Conservation (phyloP, 2,888 invertebrate genomes). For the Podotricha telesiphe region DNA sequence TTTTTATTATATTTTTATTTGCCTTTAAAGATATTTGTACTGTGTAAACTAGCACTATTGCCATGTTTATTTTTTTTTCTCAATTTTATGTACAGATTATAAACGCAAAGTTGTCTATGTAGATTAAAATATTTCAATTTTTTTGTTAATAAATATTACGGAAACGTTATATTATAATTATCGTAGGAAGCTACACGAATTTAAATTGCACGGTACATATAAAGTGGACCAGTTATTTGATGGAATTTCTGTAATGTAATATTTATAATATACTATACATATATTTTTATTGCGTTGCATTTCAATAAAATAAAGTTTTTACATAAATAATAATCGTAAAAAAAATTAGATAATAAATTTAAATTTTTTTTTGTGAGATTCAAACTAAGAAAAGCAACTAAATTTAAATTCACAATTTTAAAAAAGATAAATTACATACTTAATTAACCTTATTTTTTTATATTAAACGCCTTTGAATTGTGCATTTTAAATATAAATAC, state of each 20-base stretch:
- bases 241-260: not conserved
- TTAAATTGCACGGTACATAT: slow-evolving; percentile 34
- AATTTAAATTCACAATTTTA: too few relatives aligned
- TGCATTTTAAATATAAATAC: too few relatives aligned
- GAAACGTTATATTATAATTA: not conserved
- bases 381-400: too few relatives aligned
- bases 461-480: too few relatives aligned
- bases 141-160: not conserved
- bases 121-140: not conserved
- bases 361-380: too few relatives aligned
- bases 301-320: too few relatives aligned
- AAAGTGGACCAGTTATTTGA: slow-evolving; percentile 38
- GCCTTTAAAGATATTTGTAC: slow-evolving; percentile 29
- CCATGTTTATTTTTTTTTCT: not conserved
- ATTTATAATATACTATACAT: not conserved
- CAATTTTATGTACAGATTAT: slow-evolving; percentile 10
- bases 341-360: too few relatives aligned
- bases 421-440: too few relatives aligned
- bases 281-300: not conserved
- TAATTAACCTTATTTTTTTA: too few relatives aligned
- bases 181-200: slow-evolving; percentile 33
- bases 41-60: not conserved
- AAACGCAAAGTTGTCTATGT: not conserved
- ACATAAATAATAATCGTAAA: not conserved
- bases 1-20: slow-evolving; percentile 41